Evolutionary conservation across 2,797 vertebrate species (phyloP), one percentile per base, ranked within the genome.

Genomic region (Myotis pilosus): DNA sequence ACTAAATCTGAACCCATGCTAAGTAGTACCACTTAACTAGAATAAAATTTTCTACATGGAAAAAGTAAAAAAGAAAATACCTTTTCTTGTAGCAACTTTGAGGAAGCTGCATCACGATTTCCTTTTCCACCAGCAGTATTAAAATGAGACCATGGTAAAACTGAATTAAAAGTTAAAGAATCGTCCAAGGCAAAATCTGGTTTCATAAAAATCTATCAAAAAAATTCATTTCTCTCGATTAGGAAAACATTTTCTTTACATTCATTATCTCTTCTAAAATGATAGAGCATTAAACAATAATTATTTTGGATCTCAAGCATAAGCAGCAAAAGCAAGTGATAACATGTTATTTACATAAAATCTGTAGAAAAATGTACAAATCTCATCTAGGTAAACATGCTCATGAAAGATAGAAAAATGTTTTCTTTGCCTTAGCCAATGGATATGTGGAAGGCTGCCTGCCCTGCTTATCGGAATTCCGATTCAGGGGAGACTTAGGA

Each of bases 111-210:
- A n/a, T 99, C 99, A 84, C 99, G 98, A 98, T 98, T 99, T 98
- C 98, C 99, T 98, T 99, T 99, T 19, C 99, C 99, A 82, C 98
- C 99, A 51, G 99, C 98, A 8, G 99, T 98, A 98, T 98, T 99
- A 98, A 99, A 99, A 98, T 99, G 99, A 86, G 99, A 99, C 99
- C 99, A 99, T 28, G 99, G 99, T 97, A 99, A 98, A 96, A 99
- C 99, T 0, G 98, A 96, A 98, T 99, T 99, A 98, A 99, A 99
- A 16, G 99, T 99, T 97, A 98, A 94, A 8, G 99, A 98, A 94
- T 99, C 99, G n/a, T 99, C 99, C 98, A 99, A 99, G 96, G 99
- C 99, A 98, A 99, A 99, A 96, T 99, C 99, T 25, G 99, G 99
- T 98, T 98, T 99, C 99, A 99, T 98, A 98, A 99, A 99, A 98